Conservation (phyloP, 2,113 vertebrate genomes). For the Lonchura striata region DNA sequence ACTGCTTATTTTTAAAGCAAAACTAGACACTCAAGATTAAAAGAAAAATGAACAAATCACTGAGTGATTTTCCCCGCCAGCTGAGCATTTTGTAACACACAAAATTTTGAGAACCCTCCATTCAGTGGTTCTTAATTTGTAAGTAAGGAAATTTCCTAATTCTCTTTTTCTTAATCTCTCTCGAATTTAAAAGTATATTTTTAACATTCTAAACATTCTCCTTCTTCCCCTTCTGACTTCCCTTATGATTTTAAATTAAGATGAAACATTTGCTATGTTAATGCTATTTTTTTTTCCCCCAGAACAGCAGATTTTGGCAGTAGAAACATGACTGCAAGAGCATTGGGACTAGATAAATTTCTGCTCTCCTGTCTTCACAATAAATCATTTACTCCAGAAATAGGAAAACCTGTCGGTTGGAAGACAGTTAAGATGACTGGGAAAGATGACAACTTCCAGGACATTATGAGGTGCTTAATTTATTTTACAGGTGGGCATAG, state of each 20-base stretch:
- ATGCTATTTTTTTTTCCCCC: not conserved
- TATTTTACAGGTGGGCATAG: not conserved
- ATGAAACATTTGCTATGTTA: not conserved
- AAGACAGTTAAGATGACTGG: not conserved
- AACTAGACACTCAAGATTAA: not conserved
- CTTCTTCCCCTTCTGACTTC: not conserved
- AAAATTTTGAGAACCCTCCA: not conserved
- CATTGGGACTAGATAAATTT: not conserved
- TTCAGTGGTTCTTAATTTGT: not conserved
- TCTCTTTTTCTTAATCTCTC: not conserved
- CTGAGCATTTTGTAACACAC: not conserved
- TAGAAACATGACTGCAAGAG: not conserved
- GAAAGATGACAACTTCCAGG: not conserved
- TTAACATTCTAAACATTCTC: not conserved
- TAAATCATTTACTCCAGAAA: not conserved
- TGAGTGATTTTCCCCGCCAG: not conserved
- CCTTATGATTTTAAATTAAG: not conserved
- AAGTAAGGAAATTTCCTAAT: not conserved
- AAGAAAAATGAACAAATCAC: not conserved
- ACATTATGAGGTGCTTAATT: not conserved
- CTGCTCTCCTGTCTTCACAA: not conserved
- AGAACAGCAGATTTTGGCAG: not conserved
- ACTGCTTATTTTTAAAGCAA: conserved; percentile 24
- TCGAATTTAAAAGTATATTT: not conserved
- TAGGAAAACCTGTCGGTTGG: not conserved